Evolutionary conservation across 1,140 invertebrate genomes (phyloP).

Genomic region (Zaprionus taronus): DNA sequence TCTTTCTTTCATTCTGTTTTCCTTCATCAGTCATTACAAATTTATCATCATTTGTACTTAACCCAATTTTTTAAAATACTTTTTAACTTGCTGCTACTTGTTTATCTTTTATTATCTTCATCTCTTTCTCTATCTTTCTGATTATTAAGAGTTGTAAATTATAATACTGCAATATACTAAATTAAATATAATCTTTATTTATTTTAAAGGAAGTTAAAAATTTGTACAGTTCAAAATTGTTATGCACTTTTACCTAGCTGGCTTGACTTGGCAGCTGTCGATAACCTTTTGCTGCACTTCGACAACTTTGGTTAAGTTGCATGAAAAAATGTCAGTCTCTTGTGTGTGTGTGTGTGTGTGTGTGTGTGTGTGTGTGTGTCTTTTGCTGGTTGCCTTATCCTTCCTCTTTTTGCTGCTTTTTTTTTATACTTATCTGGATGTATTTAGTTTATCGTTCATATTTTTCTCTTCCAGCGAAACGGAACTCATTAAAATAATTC

Average conservation of each 20-base stretch:
- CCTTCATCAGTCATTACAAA: conserved; percentile 6
- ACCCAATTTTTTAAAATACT: conserved; percentile 27
- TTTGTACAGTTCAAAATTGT: neutral
- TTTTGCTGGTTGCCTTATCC: conserved; percentile 35
- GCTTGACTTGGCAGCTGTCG: conserved; percentile 25
- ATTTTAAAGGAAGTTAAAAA: neutral
- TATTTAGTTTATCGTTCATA: conserved; percentile 81
- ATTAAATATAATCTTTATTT: neutral
- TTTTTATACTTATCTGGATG: conserved; percentile 60
- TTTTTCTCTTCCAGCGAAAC: conserved; percentile 78
- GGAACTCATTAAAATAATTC: conserved; percentile 83
- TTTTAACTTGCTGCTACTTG: conserved; percentile 24
- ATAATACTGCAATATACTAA: neutral
- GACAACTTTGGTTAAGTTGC: conserved; percentile 26
- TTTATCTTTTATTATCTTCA: conserved; percentile 13
- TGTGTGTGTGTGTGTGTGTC: neutral
- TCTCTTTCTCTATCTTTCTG: conserved; percentile 33
- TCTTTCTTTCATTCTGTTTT: neutral
- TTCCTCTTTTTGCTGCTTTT: conserved; percentile 19
- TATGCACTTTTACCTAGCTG: neutral
- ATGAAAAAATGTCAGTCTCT: conserved; percentile 59
- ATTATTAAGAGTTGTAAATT: neutral
- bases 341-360: neutral
- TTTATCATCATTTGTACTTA: conserved; percentile 28
- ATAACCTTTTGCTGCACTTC: conserved; percentile 46